Evolutionary conservation across 2,113 vertebrate genomes (phyloP).

Genomic region (Regulus satrapa): DNA sequence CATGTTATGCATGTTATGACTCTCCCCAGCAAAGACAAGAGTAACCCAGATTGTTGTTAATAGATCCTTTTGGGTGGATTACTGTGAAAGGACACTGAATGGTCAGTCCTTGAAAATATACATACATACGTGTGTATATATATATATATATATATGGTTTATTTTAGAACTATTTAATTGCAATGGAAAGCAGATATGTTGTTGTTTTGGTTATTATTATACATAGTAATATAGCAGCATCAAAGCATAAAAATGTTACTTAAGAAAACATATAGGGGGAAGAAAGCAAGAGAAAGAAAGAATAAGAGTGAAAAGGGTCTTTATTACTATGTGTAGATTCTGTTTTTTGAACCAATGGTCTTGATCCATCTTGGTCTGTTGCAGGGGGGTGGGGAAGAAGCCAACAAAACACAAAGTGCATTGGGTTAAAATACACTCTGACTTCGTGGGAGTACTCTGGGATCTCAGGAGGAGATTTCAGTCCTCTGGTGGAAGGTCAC

Average conservation of each 20-base stretch:
- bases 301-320: not conserved
- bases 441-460: not conserved
- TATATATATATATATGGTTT: not conserved
- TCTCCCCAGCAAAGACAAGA: not conserved
- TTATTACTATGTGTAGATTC: not conserved
- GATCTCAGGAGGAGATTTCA: not conserved
- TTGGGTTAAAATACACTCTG: not conserved
- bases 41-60: not conserved
- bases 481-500: not conserved
- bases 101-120: not conserved
- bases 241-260: not conserved
- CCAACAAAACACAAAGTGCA: not conserved
- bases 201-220: not conserved
- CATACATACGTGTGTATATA: too few relatives aligned
- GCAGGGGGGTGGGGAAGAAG: not conserved
- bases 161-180: not conserved
- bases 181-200: not conserved
- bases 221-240: not conserved
- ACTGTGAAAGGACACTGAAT: not conserved
- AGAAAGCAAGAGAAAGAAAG: not conserved
- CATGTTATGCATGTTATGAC: not conserved
- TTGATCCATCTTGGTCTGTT: not conserved
- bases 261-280: not conserved
- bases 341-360: not conserved
- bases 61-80: not conserved